Evolutionary conservation across 2,113 vertebrate genomes (phyloP).

Genomic region (Podilymbus podiceps): DNA sequence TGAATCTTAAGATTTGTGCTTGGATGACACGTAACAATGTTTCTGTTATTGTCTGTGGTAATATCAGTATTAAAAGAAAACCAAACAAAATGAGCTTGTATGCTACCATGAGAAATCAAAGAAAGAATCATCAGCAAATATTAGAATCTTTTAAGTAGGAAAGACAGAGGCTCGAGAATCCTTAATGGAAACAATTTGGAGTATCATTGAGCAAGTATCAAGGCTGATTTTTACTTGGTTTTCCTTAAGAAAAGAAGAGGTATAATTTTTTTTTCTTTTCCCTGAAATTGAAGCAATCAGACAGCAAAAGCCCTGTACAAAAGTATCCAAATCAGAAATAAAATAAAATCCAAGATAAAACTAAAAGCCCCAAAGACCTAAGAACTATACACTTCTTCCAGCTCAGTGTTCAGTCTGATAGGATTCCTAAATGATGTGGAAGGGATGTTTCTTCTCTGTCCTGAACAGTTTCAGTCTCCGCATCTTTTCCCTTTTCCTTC

Average conservation of each 20-base stretch:
- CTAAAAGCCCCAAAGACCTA: neutral
- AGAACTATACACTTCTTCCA: neutral
- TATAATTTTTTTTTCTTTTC: neutral
- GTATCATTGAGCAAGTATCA: neutral
- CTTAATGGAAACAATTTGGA: neutral
- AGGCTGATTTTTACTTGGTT: neutral
- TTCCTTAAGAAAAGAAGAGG: neutral
- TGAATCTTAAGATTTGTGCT: neutral
- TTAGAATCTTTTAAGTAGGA: neutral
- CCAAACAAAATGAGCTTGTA: neutral
- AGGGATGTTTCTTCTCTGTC: neutral
- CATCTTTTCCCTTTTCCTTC: neutral
- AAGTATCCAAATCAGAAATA: neutral
- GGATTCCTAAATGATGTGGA: neutral
- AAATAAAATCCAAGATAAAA: neutral
- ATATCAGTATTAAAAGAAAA: too few species aligned
- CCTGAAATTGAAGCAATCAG: neutral
- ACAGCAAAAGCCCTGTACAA: neutral
- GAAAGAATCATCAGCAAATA: neutral
- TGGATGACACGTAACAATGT: neutral
- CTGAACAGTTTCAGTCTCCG: neutral
- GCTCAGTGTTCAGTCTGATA: accelerated
- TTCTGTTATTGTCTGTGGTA: neutral
- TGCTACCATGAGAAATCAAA: neutral
- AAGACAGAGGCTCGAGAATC: neutral